Base-by-base conservation (phyloP, 2,113 vertebrate genomes). In the Podarcis cretensis region DNA sequence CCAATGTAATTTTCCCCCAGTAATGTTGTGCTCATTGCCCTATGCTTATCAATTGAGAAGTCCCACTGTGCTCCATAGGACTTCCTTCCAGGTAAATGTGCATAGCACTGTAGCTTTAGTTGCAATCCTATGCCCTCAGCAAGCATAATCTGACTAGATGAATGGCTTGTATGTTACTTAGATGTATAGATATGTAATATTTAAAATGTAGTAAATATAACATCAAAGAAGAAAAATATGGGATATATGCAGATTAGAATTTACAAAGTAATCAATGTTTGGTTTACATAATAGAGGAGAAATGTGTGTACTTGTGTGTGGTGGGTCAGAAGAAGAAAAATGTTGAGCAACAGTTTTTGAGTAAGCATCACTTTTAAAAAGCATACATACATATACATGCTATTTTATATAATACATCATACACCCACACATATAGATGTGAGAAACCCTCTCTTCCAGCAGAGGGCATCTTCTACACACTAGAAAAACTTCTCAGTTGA, bases 391-490 rank as follows among this genome's bases (percentile, higher is more conserved):
- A 69, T 43, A 25, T 32, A 25, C 37, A 40, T n/a, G 1, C n/a
- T 65, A 37, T 13, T 81, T 27, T 81, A 35, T 59, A 79, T 40
- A 43, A 76, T 40, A 76, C 5, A 30, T n/a, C 3, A 69, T 9
- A 84, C 66, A 76, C 25, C 16, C 59, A 43, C 74, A n/a, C 40
- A 74, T 32, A 77, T 35, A 93, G 12, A 74, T 54, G 85, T 90
- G 89, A 85, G 93, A 94, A 94, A 92, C 90, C 94, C 35, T 87
- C 79, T 88, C 96, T 94, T 92, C 97, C 97, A 97, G 96, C 94
- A 97, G 97, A 97, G 96, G 97, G 96, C 97, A 96, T 95, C 95
- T 96, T 93, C 84, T 90, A 88, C 95, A 96, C 95, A 88, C 84
- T 5, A 88, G 54, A 93, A 91, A 59, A 87, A 85, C 23, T 85